Conservation (phyloP, 1,140 invertebrate genomes). For the Zaprionus tsacasi region DNA sequence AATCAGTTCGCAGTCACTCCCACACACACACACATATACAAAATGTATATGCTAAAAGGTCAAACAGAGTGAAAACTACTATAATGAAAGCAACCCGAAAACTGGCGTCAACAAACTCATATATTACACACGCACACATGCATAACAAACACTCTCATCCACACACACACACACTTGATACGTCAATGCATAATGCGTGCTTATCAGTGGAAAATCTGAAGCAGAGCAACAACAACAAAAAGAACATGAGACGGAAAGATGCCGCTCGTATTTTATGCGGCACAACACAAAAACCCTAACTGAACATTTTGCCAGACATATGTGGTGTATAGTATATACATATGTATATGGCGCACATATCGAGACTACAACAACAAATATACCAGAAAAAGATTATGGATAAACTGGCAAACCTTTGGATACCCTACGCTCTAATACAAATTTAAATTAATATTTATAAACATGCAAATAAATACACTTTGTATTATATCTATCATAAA, state of each 20-base stretch:
- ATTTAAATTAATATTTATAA: neutral
- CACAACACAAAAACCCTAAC: conserved; percentile 44
- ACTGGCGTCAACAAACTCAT: conserved; percentile 60
- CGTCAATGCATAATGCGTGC: conserved; percentile 64
- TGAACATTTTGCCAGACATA: conserved; percentile 34
- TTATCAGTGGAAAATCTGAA: conserved; percentile 61
- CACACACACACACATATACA: neutral
- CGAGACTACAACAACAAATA: neutral
- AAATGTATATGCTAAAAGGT: conserved; percentile 16
- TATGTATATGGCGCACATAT: neutral
- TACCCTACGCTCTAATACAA: neutral
- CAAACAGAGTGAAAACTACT: conserved; percentile 56
- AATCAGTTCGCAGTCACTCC: conserved; percentile 21
- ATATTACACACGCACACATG: conserved; percentile 38
- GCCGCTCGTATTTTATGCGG: conserved; percentile 47
- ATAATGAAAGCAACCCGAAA: conserved; percentile 42
- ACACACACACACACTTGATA: conserved; percentile 16
- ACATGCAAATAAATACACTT: too few species aligned
- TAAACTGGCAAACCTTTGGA: neutral
- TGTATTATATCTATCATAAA: too few species aligned
- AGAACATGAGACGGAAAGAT: conserved; percentile 13
- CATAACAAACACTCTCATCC: conserved; percentile 3
- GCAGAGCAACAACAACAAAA: conserved; percentile 37
- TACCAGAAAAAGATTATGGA: neutral
- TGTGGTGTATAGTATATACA: conserved; percentile 4